Conservation (phyloP, 1,140 invertebrate species). For the Spodoptera frugiperda region DNA sequence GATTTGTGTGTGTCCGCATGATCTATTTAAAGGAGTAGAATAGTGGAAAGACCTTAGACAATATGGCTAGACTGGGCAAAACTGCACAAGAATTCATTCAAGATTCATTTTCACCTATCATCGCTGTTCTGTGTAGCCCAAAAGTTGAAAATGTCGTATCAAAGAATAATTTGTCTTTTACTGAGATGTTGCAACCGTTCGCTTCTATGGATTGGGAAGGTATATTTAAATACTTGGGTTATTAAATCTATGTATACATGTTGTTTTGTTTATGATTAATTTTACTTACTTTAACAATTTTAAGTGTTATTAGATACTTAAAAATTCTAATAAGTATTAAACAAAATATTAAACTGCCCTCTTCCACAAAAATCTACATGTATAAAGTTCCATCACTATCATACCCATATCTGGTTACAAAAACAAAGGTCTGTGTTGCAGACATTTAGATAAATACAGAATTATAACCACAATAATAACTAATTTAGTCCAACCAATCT, state of each 20-base stretch:
- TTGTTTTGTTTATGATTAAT: neutral
- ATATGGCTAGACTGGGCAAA: constrained; percentile 89
- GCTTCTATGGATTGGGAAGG: constrained; percentile 73
- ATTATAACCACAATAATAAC: too few relatives aligned
- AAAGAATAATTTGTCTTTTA: constrained; percentile 96
- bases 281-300: too few relatives aligned
- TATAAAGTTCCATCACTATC: too few relatives aligned
- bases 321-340: too few relatives aligned
- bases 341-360: too few relatives aligned
- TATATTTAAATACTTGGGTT: constrained; percentile 43
- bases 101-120: constrained; percentile 94
- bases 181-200: constrained; percentile 96
- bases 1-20: neutral
- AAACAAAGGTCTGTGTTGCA: neutral
- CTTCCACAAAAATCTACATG: too few relatives aligned
- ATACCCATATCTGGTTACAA: too few relatives aligned
- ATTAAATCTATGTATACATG: neutral
- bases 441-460: too few relatives aligned
- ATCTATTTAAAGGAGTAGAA: neutral
- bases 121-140: constrained; percentile 94
- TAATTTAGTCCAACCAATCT: too few relatives aligned
- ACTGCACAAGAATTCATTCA: constrained; percentile 95
- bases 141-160: constrained; percentile 93
- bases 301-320: too few relatives aligned
- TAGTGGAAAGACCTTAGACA: neutral